Evolutionary conservation across 2,113 vertebrate genomes (phyloP).

Genomic region (Sceloporus tristichus): DNA sequence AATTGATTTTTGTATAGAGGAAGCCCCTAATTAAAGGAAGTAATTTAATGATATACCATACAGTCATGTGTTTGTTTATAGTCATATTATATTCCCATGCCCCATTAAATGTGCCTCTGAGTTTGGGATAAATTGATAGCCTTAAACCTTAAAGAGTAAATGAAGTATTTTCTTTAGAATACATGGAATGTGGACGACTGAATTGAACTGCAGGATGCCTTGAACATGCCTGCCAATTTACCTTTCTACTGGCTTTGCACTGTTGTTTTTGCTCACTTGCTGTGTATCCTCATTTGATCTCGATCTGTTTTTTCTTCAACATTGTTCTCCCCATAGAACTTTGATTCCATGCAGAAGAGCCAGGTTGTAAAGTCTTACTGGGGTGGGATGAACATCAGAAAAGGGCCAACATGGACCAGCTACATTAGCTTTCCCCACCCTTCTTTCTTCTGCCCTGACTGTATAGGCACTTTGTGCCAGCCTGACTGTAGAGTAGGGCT

Average conservation of each 20-base stretch:
- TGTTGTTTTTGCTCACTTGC: not conserved
- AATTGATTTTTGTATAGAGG: slow-evolving; percentile 46
- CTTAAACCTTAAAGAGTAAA: slow-evolving; percentile 37
- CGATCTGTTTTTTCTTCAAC: not conserved
- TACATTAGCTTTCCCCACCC: too few relatives aligned
- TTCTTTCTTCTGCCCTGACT: too few relatives aligned
- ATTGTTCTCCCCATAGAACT: not conserved
- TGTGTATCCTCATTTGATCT: not conserved
- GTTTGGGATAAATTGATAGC: not conserved
- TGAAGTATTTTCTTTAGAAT: not conserved
- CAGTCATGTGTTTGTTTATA: slow-evolving; percentile 14
- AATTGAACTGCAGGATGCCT: not conserved
- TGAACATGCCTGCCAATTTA: not conserved
- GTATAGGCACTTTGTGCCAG: too few relatives aligned
- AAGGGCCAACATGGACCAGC: too few relatives aligned
- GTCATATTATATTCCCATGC: slow-evolving; percentile 21
- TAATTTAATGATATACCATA: not conserved
- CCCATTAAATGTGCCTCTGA: slow-evolving; percentile 18
- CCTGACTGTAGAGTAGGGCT: too few relatives aligned
- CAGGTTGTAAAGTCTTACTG: too few relatives aligned
- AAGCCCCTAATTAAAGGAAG: slow-evolving; percentile 9
- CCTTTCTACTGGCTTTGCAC: not conserved
- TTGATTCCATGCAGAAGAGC: not conserved
- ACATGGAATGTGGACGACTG: not conserved
- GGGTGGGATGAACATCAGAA: too few relatives aligned